Evolutionary conservation across 2,888 invertebrate species (phyloP).

Genomic region (Mamestra brassicae): DNA sequence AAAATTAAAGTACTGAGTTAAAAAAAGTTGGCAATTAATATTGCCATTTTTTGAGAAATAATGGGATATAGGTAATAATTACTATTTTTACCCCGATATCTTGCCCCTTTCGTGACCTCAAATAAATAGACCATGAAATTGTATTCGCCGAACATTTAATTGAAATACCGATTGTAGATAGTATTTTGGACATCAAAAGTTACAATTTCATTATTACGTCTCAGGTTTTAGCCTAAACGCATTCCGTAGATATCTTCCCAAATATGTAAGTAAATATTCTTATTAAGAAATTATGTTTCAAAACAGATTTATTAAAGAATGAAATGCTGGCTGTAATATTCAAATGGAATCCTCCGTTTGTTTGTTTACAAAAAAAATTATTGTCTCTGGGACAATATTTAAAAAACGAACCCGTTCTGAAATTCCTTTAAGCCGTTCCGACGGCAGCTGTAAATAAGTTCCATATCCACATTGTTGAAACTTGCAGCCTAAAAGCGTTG

Average conservation of each 20-base stretch:
- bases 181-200: conserved; percentile 24
- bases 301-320: conserved; percentile 8
- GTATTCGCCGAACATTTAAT: conserved; percentile 13
- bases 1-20: neutral
- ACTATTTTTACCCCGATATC: neutral
- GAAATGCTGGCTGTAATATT: neutral
- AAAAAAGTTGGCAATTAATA: neutral
- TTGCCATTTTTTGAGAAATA: neutral
- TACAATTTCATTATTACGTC: conserved; percentile 34
- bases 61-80: neutral
- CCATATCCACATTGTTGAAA: neutral
- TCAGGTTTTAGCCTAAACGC: neutral
- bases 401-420: neutral
- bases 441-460: neutral
- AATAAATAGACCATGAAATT: conserved; percentile 2
- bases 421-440: neutral
- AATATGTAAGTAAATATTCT: conserved; percentile 13
- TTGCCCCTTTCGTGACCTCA: neutral
- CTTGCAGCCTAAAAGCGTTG: conserved; percentile 1
- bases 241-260: conserved; percentile 14
- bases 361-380: neutral
- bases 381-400: neutral
- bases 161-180: conserved; percentile 26
- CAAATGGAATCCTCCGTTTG: too few relatives aligned
- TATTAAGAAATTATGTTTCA: conserved; percentile 6